A percentile compares a stretch with the other conserved stretches of the same genome.
Evolutionary conservation across 2,888 invertebrate genomes (phyloP).

Genomic region (Serrognathus titanus): DNA sequence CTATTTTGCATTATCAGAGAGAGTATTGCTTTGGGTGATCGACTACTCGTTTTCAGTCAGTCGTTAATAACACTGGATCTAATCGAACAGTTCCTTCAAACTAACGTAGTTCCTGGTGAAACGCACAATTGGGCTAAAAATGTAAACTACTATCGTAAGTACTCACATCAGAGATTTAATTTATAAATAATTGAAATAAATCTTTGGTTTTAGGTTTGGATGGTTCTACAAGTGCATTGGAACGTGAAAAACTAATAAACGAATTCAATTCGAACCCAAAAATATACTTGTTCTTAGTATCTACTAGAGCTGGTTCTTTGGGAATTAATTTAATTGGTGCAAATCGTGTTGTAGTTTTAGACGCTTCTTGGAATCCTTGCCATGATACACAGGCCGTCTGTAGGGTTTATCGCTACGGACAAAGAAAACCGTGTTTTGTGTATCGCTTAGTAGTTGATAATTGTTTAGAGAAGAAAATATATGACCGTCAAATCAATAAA

Average conservation of each 20-base stretch:
- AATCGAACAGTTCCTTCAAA: constrained; percentile 88
- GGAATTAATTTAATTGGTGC: constrained; percentile 98
- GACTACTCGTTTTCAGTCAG: constrained; percentile 92
- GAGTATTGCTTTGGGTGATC: constrained; percentile 82
- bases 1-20: constrained; percentile 89
- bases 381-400: constrained; percentile 98
- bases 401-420: constrained; percentile 92
- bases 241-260: constrained; percentile 93
- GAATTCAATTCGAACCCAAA: constrained; percentile 89
- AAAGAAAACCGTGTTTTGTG: constrained; percentile 90
- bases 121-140: constrained; percentile 81
- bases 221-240: constrained; percentile 91
- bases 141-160: constrained; percentile 86
- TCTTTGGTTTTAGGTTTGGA: constrained; percentile 69
- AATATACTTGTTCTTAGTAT: constrained; percentile 89
- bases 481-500: constrained; percentile 96
- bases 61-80: constrained; percentile 92
- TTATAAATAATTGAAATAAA: not conserved
- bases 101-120: constrained; percentile 64
- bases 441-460: constrained; percentile 97
- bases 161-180: not conserved
- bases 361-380: constrained; percentile 99
- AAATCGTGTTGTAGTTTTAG: constrained; percentile 94
- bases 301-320: constrained; percentile 92
- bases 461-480: constrained; percentile 95